phyloP scores from a whole-genome alignment of 1,140 invertebrate genomes.

The Gonatopus flavifemur region DNA sequence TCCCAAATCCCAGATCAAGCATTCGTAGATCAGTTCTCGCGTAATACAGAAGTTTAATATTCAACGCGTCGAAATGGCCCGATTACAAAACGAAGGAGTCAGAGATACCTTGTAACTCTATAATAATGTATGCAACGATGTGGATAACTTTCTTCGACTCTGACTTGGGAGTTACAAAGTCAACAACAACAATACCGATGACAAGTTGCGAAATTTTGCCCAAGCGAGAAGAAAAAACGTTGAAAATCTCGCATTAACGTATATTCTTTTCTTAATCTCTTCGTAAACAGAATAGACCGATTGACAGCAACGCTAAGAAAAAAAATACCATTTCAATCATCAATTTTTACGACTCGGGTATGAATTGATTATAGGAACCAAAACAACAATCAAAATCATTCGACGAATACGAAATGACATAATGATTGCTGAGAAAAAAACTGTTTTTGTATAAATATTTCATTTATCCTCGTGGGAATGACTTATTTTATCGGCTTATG shows the following conservation, averaged over 20 bases:
- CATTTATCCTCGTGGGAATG: too few species aligned
- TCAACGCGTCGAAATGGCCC: constrained; percentile 24
- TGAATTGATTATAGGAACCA: too few species aligned
- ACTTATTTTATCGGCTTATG: too few species aligned
- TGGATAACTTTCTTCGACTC: constrained; percentile 16
- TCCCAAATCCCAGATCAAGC: neutral
- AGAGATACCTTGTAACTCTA: constrained; percentile 38
- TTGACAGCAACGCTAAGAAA: neutral
- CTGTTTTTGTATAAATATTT: too few species aligned
- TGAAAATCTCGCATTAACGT: too few species aligned
- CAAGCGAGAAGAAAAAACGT: constrained; percentile 10
- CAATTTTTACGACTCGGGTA: too few species aligned
- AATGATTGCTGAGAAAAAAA: too few species aligned
- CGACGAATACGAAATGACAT: too few species aligned
- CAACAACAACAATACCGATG: constrained; percentile 11
- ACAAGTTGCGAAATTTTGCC: constrained; percentile 24
- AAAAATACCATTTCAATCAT: neutral
- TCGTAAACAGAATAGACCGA: too few species aligned
- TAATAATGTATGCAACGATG: constrained; percentile 36
- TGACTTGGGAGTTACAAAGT: too few species aligned
- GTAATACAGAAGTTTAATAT: constrained; percentile 38
- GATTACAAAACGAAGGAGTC: constrained; percentile 32
- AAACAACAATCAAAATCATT: too few species aligned
- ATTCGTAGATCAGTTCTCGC: constrained; percentile 13
- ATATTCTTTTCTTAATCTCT: too few species aligned